Conservation (phyloP, 1,140 invertebrate species). For the Caenorhabditis brenneri region DNA sequence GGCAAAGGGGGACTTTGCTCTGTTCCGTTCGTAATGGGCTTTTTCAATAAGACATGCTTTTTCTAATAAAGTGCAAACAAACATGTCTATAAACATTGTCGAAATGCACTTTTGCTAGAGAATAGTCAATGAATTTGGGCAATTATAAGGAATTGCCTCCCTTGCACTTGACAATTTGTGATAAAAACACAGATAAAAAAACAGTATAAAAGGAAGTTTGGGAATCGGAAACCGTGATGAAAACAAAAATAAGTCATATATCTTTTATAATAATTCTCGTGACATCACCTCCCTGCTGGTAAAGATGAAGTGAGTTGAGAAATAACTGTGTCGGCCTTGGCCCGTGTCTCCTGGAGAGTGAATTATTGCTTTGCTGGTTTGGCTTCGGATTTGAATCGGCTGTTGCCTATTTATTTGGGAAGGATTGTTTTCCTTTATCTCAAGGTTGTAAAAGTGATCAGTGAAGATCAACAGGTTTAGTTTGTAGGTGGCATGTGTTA, state of each 20-base stretch:
- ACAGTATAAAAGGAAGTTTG: conserved; percentile 6
- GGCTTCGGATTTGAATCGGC: neutral
- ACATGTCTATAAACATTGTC: neutral
- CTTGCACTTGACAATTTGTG: neutral
- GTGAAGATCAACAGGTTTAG: conserved; percentile 51
- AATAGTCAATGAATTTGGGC: neutral
- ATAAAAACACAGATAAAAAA: neutral
- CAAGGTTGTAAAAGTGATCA: conserved; percentile 48
- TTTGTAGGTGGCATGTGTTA: conserved; percentile 58
- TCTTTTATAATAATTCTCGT: neutral
- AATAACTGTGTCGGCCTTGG: conserved; percentile 7
- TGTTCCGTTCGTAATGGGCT: neutral
- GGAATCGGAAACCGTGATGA: neutral
- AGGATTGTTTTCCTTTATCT: neutral
- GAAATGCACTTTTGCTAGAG: neutral
- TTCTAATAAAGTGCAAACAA: neutral
- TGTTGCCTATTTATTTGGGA: neutral
- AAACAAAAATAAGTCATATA: neutral
- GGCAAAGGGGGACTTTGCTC: neutral
- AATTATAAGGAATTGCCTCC: neutral
- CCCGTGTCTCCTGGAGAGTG: neutral
- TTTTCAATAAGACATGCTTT: neutral
- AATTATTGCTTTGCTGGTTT: conserved; percentile 32
- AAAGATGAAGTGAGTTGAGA: neutral
- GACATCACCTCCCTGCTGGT: neutral